Percentiles rank a stretch among this genome's conserved stretches.
Evolutionary conservation across 2,888 invertebrate species (phyloP).

Genomic region (Mesodorylaimus sp.): DNA sequence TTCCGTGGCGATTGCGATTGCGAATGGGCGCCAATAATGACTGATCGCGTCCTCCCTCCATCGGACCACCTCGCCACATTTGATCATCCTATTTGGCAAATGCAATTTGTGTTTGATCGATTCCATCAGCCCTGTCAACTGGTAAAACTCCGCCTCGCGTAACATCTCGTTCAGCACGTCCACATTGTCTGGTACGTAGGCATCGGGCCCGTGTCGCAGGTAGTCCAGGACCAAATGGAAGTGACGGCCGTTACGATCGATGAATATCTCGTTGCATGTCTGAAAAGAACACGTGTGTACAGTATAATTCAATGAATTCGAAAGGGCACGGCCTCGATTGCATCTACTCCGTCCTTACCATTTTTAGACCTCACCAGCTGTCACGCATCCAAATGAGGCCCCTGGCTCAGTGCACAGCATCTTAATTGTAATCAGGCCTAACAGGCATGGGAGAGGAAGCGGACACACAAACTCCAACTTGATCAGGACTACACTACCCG

Average conservation of each 20-base stretch:
- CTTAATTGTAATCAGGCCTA: no score
- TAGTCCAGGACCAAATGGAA: slow-evolving; percentile 9
- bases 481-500: no score
- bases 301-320: no score
- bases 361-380: no score
- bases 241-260: slow-evolving; percentile 10
- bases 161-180: slow-evolving; percentile 2
- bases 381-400: no score
- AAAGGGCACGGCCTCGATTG: no score
- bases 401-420: no score
- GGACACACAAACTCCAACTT: no score
- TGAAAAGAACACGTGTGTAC: no score
- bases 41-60: slow-evolving; percentile 8
- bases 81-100: not conserved
- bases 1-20: slow-evolving; percentile 3
- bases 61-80: slow-evolving; percentile 1
- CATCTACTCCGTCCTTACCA: no score
- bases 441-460: no score
- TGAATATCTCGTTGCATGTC: slow-evolving; percentile 1
- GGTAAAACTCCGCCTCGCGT: slow-evolving; percentile 8
- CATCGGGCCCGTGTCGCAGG: slow-evolving; percentile 7
- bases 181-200: slow-evolving; percentile 5
- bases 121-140: slow-evolving; percentile 5
- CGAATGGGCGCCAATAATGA: slow-evolving; percentile 10
- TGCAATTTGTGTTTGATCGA: not conserved